A percentile compares a stretch with the other conserved stretches of the same genome.
phyloP scores from a whole-genome alignment of 2,797 vertebrate species.

The Etheostoma perlongum region DNA sequence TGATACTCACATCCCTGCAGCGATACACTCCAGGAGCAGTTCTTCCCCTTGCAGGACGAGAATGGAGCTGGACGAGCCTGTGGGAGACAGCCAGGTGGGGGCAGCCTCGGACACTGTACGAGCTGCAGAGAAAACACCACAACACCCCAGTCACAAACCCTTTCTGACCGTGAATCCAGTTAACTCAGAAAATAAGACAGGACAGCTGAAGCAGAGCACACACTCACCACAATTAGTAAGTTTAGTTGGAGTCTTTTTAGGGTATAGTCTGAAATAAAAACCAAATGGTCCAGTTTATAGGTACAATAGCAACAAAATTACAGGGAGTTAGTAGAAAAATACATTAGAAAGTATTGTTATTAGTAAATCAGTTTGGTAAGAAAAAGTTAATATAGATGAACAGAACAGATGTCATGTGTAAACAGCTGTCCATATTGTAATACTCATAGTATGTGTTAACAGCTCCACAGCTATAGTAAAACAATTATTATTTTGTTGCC shows the following conservation, averaged over 20 bases:
- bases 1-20: slow-evolving; percentile 93
- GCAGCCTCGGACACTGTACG: slow-evolving; percentile 91
- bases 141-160: slow-evolving; percentile 1
- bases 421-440: not conserved
- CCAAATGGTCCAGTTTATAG: slow-evolving; percentile 71
- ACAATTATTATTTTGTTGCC: not conserved
- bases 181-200: not conserved
- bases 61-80: slow-evolving; percentile 89
- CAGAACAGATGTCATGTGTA: not conserved
- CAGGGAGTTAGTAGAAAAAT: slow-evolving; percentile 36
- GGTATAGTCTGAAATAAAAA: slow-evolving; percentile 87
- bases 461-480: too few relatives aligned
- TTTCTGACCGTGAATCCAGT: not conserved
- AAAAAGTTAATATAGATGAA: not conserved
- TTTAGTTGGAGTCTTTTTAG: slow-evolving; percentile 84
- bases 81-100: slow-evolving; percentile 94
- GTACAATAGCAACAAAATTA: slow-evolving; percentile 18
- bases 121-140: slow-evolving; percentile 81
- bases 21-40: slow-evolving; percentile 95
- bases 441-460: too few relatives aligned
- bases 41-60: slow-evolving; percentile 93
- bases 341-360: not conserved
- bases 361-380: not conserved
- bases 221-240: slow-evolving; percentile 88
- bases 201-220: slow-evolving; percentile 24